Evolutionary conservation across 2,797 vertebrate species (phyloP), one percentile per base, ranked within the genome.

Genomic region (Anguilla pacifica): DNA sequence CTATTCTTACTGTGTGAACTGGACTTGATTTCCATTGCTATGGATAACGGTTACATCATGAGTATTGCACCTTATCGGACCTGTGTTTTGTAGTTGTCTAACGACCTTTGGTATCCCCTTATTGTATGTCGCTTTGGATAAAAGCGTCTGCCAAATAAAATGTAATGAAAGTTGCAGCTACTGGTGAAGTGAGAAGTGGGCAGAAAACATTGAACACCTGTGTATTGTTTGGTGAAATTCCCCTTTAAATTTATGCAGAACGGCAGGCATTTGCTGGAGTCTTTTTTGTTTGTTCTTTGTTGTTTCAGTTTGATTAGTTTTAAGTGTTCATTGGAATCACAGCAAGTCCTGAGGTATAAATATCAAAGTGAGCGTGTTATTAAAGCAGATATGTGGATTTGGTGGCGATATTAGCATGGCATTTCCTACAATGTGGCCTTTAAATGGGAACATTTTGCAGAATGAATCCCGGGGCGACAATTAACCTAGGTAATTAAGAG

Each of bases 401-500:
- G 85, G 89, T 88, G 87, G 86, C 89, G 87, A 91, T 91, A 91
- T 90, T 90, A 91, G 79, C 86, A 39, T 90, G 86, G 88, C 88
- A 89, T 92, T 93, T 92, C 89, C 87, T 88, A 64, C 86, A 91
- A 88, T 88, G 77, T 85, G 87, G 85, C 88, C 89, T 91, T 92
- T 91, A 51, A 87, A 90, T 88, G 28, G n/a, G 87, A 87, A 86
- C 88, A 61, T 91, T 92, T 88, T 90, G 31, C 93, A 91, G 89
- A 84, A 95, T 92, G 93, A 94, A 91, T 94, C 93, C 93, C 91
- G 89, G 91, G 92, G 94, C 91, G 72, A 94, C 95, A 96, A 96
- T 96, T 96, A 96, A 96, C 96, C 95, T 92, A 87, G 88, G 92
- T 96, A 96, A 96, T 96, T 95, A 94, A 93, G 93, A 96, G 95